Conservation (phyloP, 2,888 invertebrate species). For the Plusia festucae region DNA sequence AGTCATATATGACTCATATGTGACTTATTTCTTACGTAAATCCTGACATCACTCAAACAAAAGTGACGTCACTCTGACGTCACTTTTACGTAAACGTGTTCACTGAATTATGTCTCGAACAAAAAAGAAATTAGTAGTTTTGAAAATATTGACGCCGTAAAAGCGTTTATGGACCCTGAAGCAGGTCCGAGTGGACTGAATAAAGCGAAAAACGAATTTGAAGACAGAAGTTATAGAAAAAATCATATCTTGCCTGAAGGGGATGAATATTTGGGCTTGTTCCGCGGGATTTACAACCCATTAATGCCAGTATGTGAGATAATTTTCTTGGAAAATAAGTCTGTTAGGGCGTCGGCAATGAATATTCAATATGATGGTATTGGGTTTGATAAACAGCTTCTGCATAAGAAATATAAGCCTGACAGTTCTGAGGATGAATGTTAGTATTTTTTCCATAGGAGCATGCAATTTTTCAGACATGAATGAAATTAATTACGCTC, state of each 20-base stretch:
- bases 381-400: conserved; percentile 65
- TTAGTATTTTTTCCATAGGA: conserved; percentile 44
- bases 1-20: too few species aligned
- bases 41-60: too few species aligned
- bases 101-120: background rate
- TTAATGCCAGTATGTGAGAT: conserved; percentile 42
- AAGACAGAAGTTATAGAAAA: conserved; percentile 48
- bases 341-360: conserved; percentile 60
- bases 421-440: conserved; percentile 65
- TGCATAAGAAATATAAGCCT: conserved; percentile 31
- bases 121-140: background rate
- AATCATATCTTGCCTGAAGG: conserved; percentile 68
- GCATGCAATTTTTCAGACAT: background rate
- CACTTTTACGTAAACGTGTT: too few species aligned
- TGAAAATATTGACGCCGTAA: background rate
- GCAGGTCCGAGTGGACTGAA: conserved; percentile 43
- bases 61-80: too few species aligned
- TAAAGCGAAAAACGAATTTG: conserved; percentile 19
- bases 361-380: conserved; percentile 62
- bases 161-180: conserved; percentile 11
- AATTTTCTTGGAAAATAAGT: conserved; percentile 70
- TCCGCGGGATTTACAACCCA: conserved; percentile 61
- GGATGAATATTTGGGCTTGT: conserved; percentile 68
- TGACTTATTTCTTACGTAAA: too few species aligned
- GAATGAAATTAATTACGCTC: background rate